phyloP scores from a whole-genome alignment of 2,797 vertebrate genomes.

The Ispidina lecontei region DNA sequence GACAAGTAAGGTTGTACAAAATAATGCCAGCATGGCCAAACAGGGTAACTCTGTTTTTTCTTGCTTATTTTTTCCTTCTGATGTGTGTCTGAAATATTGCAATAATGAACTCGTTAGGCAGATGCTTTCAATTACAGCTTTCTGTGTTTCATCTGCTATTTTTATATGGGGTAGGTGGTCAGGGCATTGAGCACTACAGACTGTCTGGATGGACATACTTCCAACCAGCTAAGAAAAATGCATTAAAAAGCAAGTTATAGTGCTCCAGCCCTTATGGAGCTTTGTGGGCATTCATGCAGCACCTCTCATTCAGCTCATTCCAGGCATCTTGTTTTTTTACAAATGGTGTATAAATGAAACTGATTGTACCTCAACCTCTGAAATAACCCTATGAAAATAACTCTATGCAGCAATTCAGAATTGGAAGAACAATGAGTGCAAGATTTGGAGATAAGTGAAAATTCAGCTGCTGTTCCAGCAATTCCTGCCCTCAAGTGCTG shows the following conservation, averaged over 20 bases:
- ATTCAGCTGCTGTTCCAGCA: conserved; percentile 27
- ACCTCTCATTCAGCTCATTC: not conserved
- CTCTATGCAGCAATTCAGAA: not conserved
- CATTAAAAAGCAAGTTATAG: not conserved
- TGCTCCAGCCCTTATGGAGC: not conserved
- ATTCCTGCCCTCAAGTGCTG: not conserved
- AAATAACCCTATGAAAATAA: conserved; percentile 1
- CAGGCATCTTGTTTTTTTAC: not conserved
- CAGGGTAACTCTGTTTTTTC: not conserved
- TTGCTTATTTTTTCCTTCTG: not conserved
- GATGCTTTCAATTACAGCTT: not conserved
- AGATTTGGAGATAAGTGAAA: conserved; percentile 33
- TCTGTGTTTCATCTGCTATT: not conserved
- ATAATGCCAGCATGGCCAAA: not conserved
- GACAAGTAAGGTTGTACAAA: not conserved
- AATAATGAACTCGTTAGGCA: not conserved
- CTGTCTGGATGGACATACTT: not conserved
- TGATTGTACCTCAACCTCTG: not conserved
- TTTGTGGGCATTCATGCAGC: not conserved
- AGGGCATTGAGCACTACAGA: not conserved
- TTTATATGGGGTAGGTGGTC: not conserved
- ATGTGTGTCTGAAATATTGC: not conserved
- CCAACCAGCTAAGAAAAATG: not conserved
- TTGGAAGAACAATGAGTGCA: not conserved
- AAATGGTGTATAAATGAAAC: not conserved